phyloP scores from a whole-genome alignment of 2,888 invertebrate genomes.

The Eurytoma californica region DNA sequence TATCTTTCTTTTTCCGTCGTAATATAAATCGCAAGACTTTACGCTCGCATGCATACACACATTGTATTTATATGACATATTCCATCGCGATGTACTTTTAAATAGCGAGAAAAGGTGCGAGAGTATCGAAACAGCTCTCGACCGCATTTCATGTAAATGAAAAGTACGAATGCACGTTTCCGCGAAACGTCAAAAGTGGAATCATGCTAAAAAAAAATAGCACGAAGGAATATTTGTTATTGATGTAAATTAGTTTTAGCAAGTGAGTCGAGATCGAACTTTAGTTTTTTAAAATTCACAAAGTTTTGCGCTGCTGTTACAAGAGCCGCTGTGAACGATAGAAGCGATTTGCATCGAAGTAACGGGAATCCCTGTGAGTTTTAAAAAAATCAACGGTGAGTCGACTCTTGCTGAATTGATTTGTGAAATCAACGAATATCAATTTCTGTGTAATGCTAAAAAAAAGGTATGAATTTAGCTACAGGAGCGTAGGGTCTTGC shows the following conservation, averaged over 20 bases:
- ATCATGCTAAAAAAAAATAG: constrained; percentile 2
- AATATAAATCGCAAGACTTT: constrained; percentile 31
- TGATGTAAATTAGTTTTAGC: constrained; percentile 30
- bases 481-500: constrained; percentile 32
- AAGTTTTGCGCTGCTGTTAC: constrained; percentile 1
- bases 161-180: constrained; percentile 41
- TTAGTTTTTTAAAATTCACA: constrained; percentile 16
- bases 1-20: constrained; percentile 23
- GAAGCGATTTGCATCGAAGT: constrained; percentile 6
- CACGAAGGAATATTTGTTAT: constrained; percentile 37
- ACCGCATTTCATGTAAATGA: constrained; percentile 21
- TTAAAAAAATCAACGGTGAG: neutral
- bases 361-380: neutral
- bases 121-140: constrained; percentile 41
- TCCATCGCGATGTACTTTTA: constrained; percentile 45
- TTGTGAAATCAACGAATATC: constrained; percentile 27
- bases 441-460: constrained; percentile 9
- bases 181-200: constrained; percentile 16
- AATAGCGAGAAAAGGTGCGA: constrained; percentile 20
- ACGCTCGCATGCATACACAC: constrained; percentile 12
- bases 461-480: constrained; percentile 6
- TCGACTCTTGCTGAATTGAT: constrained; percentile 22
- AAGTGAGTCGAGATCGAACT: neutral
- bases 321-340: constrained; percentile 3
- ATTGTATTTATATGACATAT: constrained; percentile 46